Evolutionary conservation across 1,140 invertebrate genomes (phyloP).

Genomic region (Drosophila tropicalis): DNA sequence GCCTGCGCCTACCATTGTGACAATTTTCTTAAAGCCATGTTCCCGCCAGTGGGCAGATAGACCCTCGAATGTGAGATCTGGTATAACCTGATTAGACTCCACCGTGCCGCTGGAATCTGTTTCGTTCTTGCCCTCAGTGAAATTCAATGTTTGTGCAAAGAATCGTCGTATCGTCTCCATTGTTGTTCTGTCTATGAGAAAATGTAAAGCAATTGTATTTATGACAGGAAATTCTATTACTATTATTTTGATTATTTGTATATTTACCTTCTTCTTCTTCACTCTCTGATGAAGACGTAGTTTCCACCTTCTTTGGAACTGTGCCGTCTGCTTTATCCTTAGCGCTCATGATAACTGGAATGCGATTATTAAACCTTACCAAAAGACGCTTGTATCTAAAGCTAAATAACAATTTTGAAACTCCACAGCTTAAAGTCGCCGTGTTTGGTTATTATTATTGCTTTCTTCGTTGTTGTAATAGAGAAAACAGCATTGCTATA

Average conservation of each 20-base stretch:
- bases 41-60: slow-evolving; percentile 89
- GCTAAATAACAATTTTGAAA: slow-evolving; percentile 5
- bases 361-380: not conserved
- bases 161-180: slow-evolving; percentile 64
- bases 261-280: slow-evolving; percentile 23
- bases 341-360: slow-evolving; percentile 20
- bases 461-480: slow-evolving; percentile 5
- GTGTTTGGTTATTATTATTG: slow-evolving; percentile 26
- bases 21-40: slow-evolving; percentile 92
- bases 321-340: not conserved
- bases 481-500: not conserved
- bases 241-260: not conserved
- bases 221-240: slow-evolving; percentile 22
- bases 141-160: slow-evolving; percentile 53
- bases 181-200: slow-evolving; percentile 35
- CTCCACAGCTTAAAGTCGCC: not conserved
- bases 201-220: not conserved
- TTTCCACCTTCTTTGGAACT: not conserved
- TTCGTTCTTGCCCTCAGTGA: slow-evolving; percentile 25
- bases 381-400: not conserved
- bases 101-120: slow-evolving; percentile 26
- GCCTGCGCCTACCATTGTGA: slow-evolving; percentile 96
- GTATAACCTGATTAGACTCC: slow-evolving; percentile 83
- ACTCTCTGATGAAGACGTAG: slow-evolving; percentile 20
- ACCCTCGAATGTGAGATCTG: slow-evolving; percentile 87